phyloP scores from a whole-genome alignment of 2,113 vertebrate genomes.

The Progne subis region DNA sequence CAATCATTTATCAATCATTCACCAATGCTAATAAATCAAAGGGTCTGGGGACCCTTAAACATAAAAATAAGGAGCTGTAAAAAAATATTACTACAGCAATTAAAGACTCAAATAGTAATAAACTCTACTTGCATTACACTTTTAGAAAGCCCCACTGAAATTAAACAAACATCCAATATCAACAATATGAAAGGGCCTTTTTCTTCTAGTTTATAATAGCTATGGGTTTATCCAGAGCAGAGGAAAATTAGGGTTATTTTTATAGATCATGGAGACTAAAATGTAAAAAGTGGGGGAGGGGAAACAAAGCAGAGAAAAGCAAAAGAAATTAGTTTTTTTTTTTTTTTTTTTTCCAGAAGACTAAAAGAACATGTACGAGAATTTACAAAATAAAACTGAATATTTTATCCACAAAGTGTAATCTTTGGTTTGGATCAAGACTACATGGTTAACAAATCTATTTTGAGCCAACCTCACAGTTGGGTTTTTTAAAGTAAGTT shows the following conservation, averaged over 20 bases:
- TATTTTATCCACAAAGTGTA: not conserved
- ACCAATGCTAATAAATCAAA: conserved; percentile 70
- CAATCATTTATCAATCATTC: conserved; percentile 72
- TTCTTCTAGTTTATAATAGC: conserved; percentile 66
- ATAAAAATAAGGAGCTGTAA: conserved; percentile 75
- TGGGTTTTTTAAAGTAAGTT: not conserved
- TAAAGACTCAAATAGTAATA: conserved; percentile 75
- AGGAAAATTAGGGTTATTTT: conserved; percentile 42
- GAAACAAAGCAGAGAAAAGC: not conserved
- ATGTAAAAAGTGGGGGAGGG: not conserved
- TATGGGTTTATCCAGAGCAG: conserved; percentile 27
- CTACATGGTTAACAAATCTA: not conserved
- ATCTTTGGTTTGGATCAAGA: not conserved
- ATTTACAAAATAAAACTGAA: not conserved
- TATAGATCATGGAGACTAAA: not conserved
- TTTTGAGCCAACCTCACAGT: not conserved
- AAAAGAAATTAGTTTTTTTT: not conserved
- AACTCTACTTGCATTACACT: conserved; percentile 59
- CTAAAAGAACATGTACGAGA: not conserved
- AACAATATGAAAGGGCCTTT: conserved; percentile 67
- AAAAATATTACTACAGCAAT: conserved; percentile 78
- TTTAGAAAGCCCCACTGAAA: conserved; percentile 63
- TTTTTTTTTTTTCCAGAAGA: not conserved
- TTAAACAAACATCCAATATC: conserved; percentile 65
- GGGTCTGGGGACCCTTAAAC: conserved; percentile 71